A percentile compares a stretch with the other conserved stretches of the same genome.
Evolutionary conservation across 2,113 vertebrate genomes (phyloP).

Genomic region (Andinoacara biseriatus): DNA sequence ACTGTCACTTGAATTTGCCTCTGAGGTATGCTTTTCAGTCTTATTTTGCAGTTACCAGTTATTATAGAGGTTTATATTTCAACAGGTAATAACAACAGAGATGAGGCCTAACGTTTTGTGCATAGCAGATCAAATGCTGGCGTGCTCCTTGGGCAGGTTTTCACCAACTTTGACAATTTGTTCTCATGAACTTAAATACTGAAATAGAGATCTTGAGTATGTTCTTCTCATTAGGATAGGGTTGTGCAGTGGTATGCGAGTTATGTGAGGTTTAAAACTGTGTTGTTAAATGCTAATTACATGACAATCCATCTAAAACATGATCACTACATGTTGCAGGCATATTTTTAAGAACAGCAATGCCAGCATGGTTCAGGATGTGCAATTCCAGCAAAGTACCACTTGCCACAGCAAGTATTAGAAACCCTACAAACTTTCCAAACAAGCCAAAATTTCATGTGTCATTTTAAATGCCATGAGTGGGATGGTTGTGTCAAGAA

Average conservation of each 20-base stretch:
- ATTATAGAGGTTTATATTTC: not conserved
- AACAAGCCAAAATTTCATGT: not conserved
- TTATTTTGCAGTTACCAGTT: not conserved
- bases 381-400: too few relatives aligned
- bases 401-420: too few relatives aligned
- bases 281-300: not conserved
- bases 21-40: not conserved
- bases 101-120: not conserved
- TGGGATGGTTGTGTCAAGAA: not conserved
- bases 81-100: not conserved
- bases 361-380: not conserved
- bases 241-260: not conserved
- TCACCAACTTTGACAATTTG: not conserved
- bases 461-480: not conserved
- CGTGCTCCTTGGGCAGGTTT: not conserved
- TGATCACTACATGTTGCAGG: not conserved
- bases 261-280: not conserved
- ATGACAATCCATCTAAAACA: not conserved
- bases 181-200: not conserved
- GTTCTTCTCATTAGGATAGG: not conserved
- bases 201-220: not conserved
- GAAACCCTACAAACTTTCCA: not conserved
- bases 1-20: not conserved
- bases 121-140: not conserved
- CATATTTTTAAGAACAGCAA: not conserved